Base-by-base conservation (phyloP, 2,113 vertebrate species). In the Takifugu flavidus region DNA sequence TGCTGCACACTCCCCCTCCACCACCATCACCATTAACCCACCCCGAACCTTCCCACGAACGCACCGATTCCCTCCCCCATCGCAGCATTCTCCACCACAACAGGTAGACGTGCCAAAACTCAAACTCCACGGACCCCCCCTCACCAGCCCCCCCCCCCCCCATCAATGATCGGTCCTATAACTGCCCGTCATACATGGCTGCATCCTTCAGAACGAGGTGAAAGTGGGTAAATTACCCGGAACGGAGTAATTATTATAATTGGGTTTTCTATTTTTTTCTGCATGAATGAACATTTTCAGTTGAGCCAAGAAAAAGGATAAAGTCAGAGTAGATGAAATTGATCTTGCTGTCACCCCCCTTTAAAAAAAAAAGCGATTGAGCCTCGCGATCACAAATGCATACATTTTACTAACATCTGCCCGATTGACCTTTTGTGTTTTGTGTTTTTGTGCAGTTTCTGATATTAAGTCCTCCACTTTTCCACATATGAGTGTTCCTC, bases 201-300 rank as follows among this genome's bases (percentile, higher is more conserved):
- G 46, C 59, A 58, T 56, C 29, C 54, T 59, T 73, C 13, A 39
- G 71, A 73, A 77, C 44, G 53, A 51, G 39, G 25, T 70, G 31
- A 47, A 55, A 53, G 20, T 31, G 42, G 54, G 8, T 28, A 73
- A 84, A 84, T 84, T 84, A 64, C 55, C 67, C 26, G 50, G 72
- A 86, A 83, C 13, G 13, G 39, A 2, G 14, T 82, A 72, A 86
- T 86, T 63, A 77, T 71, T 46, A 62, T 85, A 79, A 86, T 86
- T 80, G 79, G 26, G 46, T 50, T 2, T 26, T 60, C 67, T 65
- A 57, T 6, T 60, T 63, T 79, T 39, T 84, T 82, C 82, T 74
- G 70, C 71, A 59, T 73, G 51, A 54, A 25, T 76, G 75, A 70
- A 47, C 69, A 54, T 66, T 26, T n/a, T 64, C 46, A 68, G 52